These are phyloP conservation scores for Ectemnius lituratus DNA, from an alignment of 2,888 invertebrate genomes.

Conservation along the genomic window DNA sequence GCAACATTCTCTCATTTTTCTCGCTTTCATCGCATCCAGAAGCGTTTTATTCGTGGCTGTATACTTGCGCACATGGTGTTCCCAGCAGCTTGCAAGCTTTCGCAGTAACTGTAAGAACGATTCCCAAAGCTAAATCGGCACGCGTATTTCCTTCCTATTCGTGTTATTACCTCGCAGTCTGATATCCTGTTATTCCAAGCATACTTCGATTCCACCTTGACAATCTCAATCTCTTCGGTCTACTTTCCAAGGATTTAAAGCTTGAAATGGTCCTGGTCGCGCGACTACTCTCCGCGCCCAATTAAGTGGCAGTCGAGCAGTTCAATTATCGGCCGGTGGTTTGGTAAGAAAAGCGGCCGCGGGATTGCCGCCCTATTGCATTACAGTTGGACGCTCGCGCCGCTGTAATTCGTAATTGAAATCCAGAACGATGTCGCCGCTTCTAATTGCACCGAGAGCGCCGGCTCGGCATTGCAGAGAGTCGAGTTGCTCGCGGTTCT, in stretches of 20 bases:
- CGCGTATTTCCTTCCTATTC: too few species aligned
- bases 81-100: conserved; percentile 50
- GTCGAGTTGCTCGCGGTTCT: neutral
- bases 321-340: conserved; percentile 43
- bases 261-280: too few species aligned
- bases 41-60: conserved; percentile 49
- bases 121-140: too few species aligned
- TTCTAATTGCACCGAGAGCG: conserved; percentile 38
- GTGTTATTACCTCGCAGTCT: too few species aligned
- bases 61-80: conserved; percentile 57
- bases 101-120: conserved; percentile 40
- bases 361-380: conserved; percentile 19
- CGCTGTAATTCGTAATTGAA: conserved; percentile 34
- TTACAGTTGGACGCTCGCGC: neutral
- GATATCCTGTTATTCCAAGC: too few species aligned
- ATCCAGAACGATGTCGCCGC: conserved; percentile 36
- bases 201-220: neutral
- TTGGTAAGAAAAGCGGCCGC: conserved; percentile 37
- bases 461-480: conserved; percentile 30
- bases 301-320: too few species aligned
- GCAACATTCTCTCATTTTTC: neutral
- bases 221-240: neutral
- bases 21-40: neutral
- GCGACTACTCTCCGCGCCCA: too few species aligned
- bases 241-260: too few species aligned